Conservation (phyloP, 2,113 vertebrate genomes). For the Mustela nigripes region DNA sequence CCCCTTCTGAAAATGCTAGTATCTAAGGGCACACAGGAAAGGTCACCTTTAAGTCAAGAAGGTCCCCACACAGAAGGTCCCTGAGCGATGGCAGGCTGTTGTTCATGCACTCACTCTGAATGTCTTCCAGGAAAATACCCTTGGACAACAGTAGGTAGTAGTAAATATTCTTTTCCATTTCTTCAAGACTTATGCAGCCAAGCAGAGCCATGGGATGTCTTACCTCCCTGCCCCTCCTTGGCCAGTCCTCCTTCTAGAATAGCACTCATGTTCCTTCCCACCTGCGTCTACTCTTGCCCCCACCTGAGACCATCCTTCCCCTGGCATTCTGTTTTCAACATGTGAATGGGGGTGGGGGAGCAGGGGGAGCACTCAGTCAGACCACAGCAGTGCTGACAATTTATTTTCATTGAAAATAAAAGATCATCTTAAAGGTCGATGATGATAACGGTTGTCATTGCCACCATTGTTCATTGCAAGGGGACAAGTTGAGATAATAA, state of each 20-base stretch:
- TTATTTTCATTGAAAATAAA: background rate
- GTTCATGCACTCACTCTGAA: background rate
- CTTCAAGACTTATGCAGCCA: background rate
- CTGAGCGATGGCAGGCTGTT: background rate
- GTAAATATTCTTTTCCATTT: background rate
- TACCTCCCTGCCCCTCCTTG: background rate
- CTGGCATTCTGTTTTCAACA: background rate
- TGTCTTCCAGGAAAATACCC: background rate
- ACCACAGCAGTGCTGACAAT: background rate
- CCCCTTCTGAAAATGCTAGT: background rate
- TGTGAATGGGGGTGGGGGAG: background rate
- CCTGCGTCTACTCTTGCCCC: background rate
- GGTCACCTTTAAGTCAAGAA: background rate
- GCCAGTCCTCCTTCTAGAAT: background rate
- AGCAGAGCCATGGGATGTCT: background rate
- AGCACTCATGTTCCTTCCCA: background rate
- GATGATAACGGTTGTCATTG: background rate
- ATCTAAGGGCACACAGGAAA: background rate
- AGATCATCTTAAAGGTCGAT: background rate
- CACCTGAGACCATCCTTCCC: background rate
- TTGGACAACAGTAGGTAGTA: background rate
- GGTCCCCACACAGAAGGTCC: background rate
- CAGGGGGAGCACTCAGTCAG: background rate
- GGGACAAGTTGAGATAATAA: background rate
- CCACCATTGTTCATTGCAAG: background rate